Conservation (phyloP, 1,140 invertebrate species). For the Drosophila pandora region DNA sequence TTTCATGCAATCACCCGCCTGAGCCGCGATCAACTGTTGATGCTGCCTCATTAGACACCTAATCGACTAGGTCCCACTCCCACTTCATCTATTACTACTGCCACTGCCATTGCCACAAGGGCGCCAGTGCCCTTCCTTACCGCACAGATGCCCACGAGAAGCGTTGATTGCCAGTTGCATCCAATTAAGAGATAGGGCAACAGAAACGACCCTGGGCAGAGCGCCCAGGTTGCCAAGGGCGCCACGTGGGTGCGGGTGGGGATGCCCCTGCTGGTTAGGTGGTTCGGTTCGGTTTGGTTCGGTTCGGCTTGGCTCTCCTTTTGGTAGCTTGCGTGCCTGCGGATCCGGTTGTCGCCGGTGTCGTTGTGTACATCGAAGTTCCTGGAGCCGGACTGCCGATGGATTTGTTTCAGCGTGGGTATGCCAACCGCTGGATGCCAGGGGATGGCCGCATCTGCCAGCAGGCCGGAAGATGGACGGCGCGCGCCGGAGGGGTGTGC, state of each 20-base stretch:
- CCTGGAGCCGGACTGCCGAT: slow-evolving; percentile 27
- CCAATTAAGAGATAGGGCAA: slow-evolving; percentile 45
- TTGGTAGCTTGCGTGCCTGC: neutral
- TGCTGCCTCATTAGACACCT: slow-evolving; percentile 62
- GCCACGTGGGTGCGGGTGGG: neutral
- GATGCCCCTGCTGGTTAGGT: neutral
- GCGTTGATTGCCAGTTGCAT: slow-evolving; percentile 54
- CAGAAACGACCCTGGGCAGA: neutral
- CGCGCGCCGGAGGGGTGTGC: too few species aligned
- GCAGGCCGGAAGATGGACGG: neutral
- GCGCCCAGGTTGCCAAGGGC: neutral
- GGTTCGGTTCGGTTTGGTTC: too few species aligned
- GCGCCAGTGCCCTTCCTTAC: neutral
- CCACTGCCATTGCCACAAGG: too few species aligned
- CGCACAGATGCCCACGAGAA: neutral
- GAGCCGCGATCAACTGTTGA: slow-evolving; percentile 48
- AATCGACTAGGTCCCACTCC: slow-evolving; percentile 37
- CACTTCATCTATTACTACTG: too few species aligned
- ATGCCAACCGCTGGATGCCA: neutral
- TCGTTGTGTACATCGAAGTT: slow-evolving; percentile 14
- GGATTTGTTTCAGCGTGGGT: slow-evolving; percentile 17
- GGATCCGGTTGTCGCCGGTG: slow-evolving; percentile 5
- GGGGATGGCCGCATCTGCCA: slow-evolving; percentile 7
- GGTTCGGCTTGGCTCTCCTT: neutral
- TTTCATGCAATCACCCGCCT: neutral